These are phyloP conservation scores for Neomicropteryx cornuta DNA, from an alignment of 1,140 invertebrate species.

Conservation along the genomic window DNA sequence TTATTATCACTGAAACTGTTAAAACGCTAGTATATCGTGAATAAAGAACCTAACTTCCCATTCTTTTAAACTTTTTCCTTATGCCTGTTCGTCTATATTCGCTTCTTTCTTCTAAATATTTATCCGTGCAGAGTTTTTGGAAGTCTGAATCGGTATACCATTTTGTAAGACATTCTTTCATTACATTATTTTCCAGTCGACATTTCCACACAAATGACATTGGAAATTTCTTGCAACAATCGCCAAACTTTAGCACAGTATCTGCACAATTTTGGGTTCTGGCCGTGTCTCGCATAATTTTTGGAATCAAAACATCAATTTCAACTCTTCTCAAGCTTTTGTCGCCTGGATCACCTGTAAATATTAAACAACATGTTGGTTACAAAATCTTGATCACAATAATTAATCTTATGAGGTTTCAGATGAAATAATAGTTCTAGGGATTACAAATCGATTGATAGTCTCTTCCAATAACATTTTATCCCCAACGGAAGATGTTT, in stretches of 20 bases:
- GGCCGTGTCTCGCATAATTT: slow-evolving; percentile 71
- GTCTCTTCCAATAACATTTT: too few species aligned
- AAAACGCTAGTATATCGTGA: too few species aligned
- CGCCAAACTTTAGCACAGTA: slow-evolving; percentile 60
- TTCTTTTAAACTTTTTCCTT: slow-evolving; percentile 40
- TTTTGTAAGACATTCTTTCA: slow-evolving; percentile 56
- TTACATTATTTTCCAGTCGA: slow-evolving; percentile 50
- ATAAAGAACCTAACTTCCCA: too few species aligned
- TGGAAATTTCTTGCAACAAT: slow-evolving; percentile 62
- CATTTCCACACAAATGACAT: slow-evolving; percentile 63
- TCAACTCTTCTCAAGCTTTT: slow-evolving; percentile 71
- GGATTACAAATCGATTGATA: too few species aligned
- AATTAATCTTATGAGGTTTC: slow-evolving; percentile 4
- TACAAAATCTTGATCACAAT: slow-evolving; percentile 1
- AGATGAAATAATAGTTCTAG: too few species aligned
- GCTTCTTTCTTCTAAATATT: slow-evolving; percentile 72
- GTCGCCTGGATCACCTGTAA: slow-evolving; percentile 78
- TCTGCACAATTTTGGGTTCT: slow-evolving; percentile 61
- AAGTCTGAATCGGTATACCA: slow-evolving; percentile 75
- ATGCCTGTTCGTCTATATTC: slow-evolving; percentile 73
- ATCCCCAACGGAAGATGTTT: too few species aligned
- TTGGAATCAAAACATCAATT: slow-evolving; percentile 71
- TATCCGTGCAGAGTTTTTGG: slow-evolving; percentile 55
- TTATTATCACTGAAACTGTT: too few species aligned
- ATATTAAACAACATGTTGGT: slow-evolving; percentile 4